Evolutionary conservation across 64 coral and sea anemone genomes (phyloP).

Genomic region (Catalaphyllia jardinei): DNA sequence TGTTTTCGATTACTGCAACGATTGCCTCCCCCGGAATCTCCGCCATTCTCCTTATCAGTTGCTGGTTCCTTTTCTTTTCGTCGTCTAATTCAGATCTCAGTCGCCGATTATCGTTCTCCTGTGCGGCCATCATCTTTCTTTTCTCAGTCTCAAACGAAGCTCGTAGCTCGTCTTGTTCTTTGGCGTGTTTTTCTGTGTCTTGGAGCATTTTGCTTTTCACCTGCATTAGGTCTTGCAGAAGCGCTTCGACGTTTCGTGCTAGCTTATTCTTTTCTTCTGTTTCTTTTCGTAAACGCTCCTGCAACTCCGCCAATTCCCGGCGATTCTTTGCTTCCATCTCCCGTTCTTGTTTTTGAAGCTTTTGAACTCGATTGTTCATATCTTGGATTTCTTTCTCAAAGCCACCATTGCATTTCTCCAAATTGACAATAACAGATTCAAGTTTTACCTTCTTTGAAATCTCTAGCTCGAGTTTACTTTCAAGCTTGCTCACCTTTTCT

Average conservation of each 20-base stretch:
- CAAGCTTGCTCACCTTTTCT: constrained; percentile 49
- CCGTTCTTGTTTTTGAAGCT: constrained; percentile 32
- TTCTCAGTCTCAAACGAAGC: constrained; percentile 43
- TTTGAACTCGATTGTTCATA: constrained; percentile 25
- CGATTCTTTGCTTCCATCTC: constrained; percentile 36
- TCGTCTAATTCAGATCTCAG: constrained; percentile 12
- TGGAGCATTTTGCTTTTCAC: constrained; percentile 61
- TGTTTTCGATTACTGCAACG: constrained; percentile 8
- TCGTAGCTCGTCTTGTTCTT: constrained; percentile 31
- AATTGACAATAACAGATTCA: constrained; percentile 33
- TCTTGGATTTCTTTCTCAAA: constrained; percentile 56
- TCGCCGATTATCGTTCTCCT: not conserved
- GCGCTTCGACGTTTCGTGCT: constrained; percentile 51
- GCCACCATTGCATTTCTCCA: constrained; percentile 31
- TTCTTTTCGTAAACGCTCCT: constrained; percentile 32
- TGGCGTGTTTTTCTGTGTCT: constrained; percentile 45
- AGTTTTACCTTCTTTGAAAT: constrained; percentile 45
- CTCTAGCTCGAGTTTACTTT: constrained; percentile 33
- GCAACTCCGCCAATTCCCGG: not conserved
- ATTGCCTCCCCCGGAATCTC: constrained; percentile 29
- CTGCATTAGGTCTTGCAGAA: constrained; percentile 56
- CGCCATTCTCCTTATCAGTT: constrained; percentile 5
- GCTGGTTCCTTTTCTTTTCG: constrained; percentile 9
- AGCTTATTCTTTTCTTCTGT: constrained; percentile 46
- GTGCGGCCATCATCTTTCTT: not conserved